A percentile compares a stretch with the other conserved stretches of the same genome.
phyloP scores from a whole-genome alignment of 1,140 invertebrate species.

The Drosophila kepulauana region DNA sequence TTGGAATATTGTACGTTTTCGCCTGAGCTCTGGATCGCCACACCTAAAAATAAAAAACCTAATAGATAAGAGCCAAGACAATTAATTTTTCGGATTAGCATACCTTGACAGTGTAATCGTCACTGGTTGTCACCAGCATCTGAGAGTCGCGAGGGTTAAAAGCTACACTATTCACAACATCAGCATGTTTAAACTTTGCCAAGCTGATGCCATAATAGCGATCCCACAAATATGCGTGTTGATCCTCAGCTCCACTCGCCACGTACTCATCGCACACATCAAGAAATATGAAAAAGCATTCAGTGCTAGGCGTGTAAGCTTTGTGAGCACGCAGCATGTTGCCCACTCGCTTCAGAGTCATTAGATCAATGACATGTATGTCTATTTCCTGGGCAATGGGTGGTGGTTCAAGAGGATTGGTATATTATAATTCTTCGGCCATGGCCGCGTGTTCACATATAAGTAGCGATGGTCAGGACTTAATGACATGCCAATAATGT shows the following conservation, averaged over 20 bases:
- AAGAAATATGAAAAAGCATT: slow-evolving; percentile 96
- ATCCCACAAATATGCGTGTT: slow-evolving; percentile 94
- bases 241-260: slow-evolving; percentile 95
- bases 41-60: slow-evolving; percentile 45
- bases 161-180: slow-evolving; percentile 95
- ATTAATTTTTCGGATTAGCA: slow-evolving; percentile 37
- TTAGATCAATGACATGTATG: slow-evolving; percentile 94
- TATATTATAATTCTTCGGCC: slow-evolving; percentile 93
- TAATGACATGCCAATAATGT: slow-evolving; percentile 95
- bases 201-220: slow-evolving; percentile 93
- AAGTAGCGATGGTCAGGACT: slow-evolving; percentile 95
- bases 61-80: neutral
- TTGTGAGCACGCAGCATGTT: slow-evolving; percentile 94
- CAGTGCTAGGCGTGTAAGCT: slow-evolving; percentile 94
- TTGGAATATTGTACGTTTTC: slow-evolving; percentile 60
- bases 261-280: slow-evolving; percentile 95
- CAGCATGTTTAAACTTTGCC: slow-evolving; percentile 91
- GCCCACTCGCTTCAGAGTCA: slow-evolving; percentile 91
- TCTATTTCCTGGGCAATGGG: slow-evolving; percentile 97
- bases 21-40: slow-evolving; percentile 75
- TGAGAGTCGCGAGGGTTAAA: slow-evolving; percentile 94
- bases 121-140: slow-evolving; percentile 94
- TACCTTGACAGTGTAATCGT: slow-evolving; percentile 92
- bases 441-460: slow-evolving; percentile 94
- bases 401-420: slow-evolving; percentile 92